Evolutionary conservation across 1,140 invertebrate species (phyloP).

Genomic region (Orchestia grillus): DNA sequence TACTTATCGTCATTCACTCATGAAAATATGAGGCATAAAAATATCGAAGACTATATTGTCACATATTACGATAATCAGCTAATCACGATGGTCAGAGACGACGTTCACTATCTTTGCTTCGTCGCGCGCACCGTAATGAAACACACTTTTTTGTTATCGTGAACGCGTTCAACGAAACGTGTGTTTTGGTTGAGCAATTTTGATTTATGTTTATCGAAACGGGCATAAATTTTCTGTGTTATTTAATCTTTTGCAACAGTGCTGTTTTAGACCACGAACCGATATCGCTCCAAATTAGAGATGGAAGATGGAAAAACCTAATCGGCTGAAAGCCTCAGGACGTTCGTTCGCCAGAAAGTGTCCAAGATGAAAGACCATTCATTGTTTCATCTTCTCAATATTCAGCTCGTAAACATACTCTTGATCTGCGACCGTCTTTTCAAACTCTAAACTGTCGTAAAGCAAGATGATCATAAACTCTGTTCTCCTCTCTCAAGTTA

Average conservation of each 20-base stretch:
- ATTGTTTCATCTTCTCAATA: background rate
- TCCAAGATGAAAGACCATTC: background rate
- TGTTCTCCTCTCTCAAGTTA: background rate
- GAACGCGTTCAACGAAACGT: background rate
- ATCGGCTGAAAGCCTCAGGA: background rate
- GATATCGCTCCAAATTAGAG: background rate
- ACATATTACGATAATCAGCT: background rate
- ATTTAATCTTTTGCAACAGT: background rate
- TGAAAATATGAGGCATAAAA: background rate
- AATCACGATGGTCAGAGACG: background rate
- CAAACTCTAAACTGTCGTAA: background rate
- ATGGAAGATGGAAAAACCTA: background rate
- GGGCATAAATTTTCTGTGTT: background rate
- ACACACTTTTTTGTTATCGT: too few relatives aligned
- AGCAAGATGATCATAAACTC: background rate
- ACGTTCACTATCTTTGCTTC: background rate
- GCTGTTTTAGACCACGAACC: background rate
- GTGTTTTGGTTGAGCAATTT: background rate
- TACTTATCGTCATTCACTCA: background rate
- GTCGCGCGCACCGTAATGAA: too few relatives aligned
- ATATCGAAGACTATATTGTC: background rate
- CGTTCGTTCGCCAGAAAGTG: background rate
- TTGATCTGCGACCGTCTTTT: background rate
- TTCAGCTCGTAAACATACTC: background rate
- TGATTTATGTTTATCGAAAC: background rate